Evolutionary conservation across 2,888 invertebrate species (phyloP), one percentile per base, ranked within the genome.

Genomic region (Patella caerulea): DNA sequence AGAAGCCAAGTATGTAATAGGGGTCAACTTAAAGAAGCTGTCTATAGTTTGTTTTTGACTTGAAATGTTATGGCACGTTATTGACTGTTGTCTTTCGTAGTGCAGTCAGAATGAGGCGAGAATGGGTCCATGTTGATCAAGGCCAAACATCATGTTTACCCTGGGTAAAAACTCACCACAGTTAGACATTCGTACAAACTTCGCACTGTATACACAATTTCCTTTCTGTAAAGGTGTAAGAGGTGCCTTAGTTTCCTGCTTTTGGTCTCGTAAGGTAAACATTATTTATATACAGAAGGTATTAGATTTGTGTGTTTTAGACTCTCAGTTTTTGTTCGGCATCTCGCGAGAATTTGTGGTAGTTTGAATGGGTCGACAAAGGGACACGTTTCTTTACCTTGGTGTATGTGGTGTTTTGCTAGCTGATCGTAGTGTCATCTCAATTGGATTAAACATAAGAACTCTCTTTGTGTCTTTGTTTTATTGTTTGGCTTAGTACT

Each of bases 381-480:
- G 65, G 65, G 24, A 65, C 65, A 24, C 65, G 65, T 24, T 24
- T 65, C 65, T 65, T 65, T 65, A 24, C 65, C 24, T 65, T 24
- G 24, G 65, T 24, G 19, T 65, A 3, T 9, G 9, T 19, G 65
- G 14, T 65, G 65, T 65, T 65, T 19, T 19, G 19, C 24, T 24
- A 19, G 24, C 9, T 55, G 70, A 75, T 55, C 71, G 55, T 56
- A n/a, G 34, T 74, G 74, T 65, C n/a, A 52, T 65, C 59, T 71
- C 70, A 71, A 75, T 75, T 75, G 75, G 75, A 71, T 75, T 75
- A 71, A n/a, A 55, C n/a, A 75, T 53, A 24, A 70, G 53, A 71
- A 71, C 75, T 55, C 34, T 70, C 75, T 75, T 75, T 75, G 75
- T 75, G 70, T 55, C 55, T 29, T 71, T 71, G 75, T 75, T 75